Conservation (phyloP, 2,113 vertebrate species). For the Penelope pileata region DNA sequence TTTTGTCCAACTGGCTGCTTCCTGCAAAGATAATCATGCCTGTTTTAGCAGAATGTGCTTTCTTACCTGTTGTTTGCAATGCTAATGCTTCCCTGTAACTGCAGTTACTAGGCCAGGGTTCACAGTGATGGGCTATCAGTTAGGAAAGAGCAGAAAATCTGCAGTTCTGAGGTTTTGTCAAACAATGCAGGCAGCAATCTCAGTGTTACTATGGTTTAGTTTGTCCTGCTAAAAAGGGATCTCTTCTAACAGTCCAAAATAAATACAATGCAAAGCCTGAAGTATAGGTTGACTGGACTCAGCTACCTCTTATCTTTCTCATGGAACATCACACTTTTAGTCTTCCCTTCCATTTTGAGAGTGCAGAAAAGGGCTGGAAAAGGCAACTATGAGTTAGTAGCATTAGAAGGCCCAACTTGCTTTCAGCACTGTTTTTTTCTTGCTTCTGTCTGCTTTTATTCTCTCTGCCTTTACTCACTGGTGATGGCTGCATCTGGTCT, state of each 20-base stretch:
- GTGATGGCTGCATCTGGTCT: not conserved
- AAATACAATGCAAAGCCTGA: not conserved
- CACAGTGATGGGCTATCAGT: not conserved
- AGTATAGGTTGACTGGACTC: not conserved
- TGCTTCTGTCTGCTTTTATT: not conserved
- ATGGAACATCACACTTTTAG: no score
- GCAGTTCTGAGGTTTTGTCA: not conserved
- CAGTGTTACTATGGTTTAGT: not conserved
- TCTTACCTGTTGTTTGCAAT: not conserved
- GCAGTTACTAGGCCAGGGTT: not conserved
- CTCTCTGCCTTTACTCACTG: not conserved
- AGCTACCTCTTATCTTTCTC: not conserved
- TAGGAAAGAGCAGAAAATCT: not conserved
- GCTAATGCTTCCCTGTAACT: not conserved
- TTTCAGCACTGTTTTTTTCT: not conserved
- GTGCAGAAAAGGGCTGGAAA: not conserved
- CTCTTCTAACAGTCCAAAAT: not conserved
- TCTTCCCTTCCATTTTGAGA: not conserved
- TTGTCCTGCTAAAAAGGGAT: not conserved
- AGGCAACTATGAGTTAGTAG: not conserved
- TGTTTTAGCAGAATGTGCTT: not conserved
- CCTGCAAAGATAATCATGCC: not conserved
- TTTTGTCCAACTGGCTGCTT: not conserved
- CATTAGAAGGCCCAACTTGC: not conserved
- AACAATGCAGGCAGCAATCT: not conserved